Evolutionary conservation across 1,140 invertebrate genomes (phyloP), one percentile per base, ranked within the genome.

Genomic region (Steinernema khuongi): DNA sequence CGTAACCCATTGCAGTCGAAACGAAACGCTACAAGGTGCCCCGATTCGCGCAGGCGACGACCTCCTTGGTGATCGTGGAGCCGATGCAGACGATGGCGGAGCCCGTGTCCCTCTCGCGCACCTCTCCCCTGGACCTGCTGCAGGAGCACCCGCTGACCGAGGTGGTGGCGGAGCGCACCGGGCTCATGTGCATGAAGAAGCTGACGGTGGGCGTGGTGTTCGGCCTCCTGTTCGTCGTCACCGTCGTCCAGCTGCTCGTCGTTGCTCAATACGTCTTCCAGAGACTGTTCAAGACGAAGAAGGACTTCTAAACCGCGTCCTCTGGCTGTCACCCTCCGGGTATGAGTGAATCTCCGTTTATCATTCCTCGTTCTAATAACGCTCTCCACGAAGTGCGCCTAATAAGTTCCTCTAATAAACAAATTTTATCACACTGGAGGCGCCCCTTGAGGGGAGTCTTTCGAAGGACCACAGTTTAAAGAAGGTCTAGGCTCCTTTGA

Each of bases 21-120:
- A 84, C 83, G 28, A 74, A 74, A 67, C 82, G 83, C 19, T 84
- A 85, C 79, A 80, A 79, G 71, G 83, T 84, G 11, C 84, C 84
- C 31, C 77, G 82, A 41, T 80, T 78, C 68, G 77, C 84, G 2
- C 82, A 84, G 66, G 80, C 83, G 31, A 84, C 81, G 19, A 84
- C 84, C 32, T 79, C 75, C 43, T 68, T 84, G 19, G 76, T 85
- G 26, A 81, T 84, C 60, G 74, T 84, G 32, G 83, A 84, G 68
- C 83, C 83, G 11, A 71, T 85, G 18, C 82, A 85, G 67, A 74
- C 83, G 74, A 66, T 85, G 19, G 68, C 33, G 31, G 75, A 77
- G 72, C 71, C 75, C 22, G 75, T 74, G 28, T 44, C 71, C 43
- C 31, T 77, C 36, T 68, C 75, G 18, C 75, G 75, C 66, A 28